Base-by-base conservation (phyloP, 2,113 vertebrate genomes). In the Muntiacus muntjak region DNA sequence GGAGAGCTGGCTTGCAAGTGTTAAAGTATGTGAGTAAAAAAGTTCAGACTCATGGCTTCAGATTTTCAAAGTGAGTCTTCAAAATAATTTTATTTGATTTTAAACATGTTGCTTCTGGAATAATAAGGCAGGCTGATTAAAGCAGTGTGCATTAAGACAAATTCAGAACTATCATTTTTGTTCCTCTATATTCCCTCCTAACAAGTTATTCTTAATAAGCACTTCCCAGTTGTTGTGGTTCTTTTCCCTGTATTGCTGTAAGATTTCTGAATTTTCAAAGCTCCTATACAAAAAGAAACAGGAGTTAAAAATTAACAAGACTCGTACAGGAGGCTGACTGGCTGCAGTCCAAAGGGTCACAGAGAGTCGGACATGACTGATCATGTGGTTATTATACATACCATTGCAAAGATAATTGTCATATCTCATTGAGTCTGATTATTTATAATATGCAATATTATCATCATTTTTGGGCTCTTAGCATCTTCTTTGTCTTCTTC, bases 351-450 rank as follows among this genome's bases (percentile, higher is more conserved):
- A 76, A 40, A 76, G 71, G 71, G 40, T 76, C 71, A 76, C 71
- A 76, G 7, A 43, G 21, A 74, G 71, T 76, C 23, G 7, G 23
- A 76, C 71, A 43, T 43, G 36, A 76, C 71, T 15, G 71, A 76
- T 40, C 40, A 26, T 76, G 40, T 76, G 36, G 23, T 43, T 43
- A 43, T 43, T 43, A 43, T 26, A 43, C 23, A 43, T 76, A 26
- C 23, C 40, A 76, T 43, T 43, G 23, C 11, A 76, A 97, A 98
- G 54, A 60, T 23, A 43, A 85, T 33, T 93, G 60, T 3, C 47
- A 0, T 91, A 79, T 95, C n/a, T 94, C 12, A 92, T 50, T 36
- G 93, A 97, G 95, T 33, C 79, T 97, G 92, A 87, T 97, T 98
- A 97, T 97, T 98, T 92, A 94, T 87, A 97, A 23, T 78, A 81